Conservation (phyloP, 64 coral and sea anemone genomes). For the Pachyseris speciosa region DNA sequence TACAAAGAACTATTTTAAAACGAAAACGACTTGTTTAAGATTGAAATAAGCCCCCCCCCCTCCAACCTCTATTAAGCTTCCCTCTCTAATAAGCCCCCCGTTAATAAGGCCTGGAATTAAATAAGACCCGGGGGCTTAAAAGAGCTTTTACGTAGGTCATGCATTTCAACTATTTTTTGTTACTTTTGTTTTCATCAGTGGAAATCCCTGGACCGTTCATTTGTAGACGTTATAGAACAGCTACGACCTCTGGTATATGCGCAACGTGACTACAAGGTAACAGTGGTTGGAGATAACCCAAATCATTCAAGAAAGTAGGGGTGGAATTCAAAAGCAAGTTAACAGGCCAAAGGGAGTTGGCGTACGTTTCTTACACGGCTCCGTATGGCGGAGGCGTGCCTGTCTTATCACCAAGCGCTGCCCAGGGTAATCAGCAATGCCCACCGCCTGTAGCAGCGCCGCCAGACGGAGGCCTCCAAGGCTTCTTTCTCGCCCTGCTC, state of each 20-base stretch:
- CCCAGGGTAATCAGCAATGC: constrained; percentile 3
- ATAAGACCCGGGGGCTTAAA: too few species aligned
- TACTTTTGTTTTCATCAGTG: too few species aligned
- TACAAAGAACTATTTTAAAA: too few species aligned
- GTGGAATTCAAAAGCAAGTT: constrained; percentile 77
- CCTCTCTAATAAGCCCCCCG: too few species aligned
- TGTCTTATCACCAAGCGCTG: not conserved
- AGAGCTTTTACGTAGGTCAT: too few species aligned
- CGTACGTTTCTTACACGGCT: constrained; percentile 70
- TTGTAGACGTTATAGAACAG: constrained; percentile 25
- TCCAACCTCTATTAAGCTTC: too few species aligned
- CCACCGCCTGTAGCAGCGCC: not conserved
- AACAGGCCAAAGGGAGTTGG: constrained; percentile 70
- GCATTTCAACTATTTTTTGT: too few species aligned
- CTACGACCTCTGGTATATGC: constrained; percentile 21
- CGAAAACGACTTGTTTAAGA: too few species aligned
- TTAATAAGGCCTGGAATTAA: too few species aligned
- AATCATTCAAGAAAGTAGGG: constrained; percentile 79
- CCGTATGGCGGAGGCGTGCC: constrained; percentile 11
- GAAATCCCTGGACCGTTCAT: constrained; percentile 48
- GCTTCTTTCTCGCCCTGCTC: constrained; percentile 69
- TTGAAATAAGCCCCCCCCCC: too few species aligned
- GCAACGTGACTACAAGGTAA: constrained; percentile 61
- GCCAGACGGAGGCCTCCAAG: constrained; percentile 24
- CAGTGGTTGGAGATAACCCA: constrained; percentile 37